These are phyloP conservation scores for Ischnus inquisitorius DNA, from an alignment of 2,888 invertebrate genomes.

Conservation along the genomic window DNA sequence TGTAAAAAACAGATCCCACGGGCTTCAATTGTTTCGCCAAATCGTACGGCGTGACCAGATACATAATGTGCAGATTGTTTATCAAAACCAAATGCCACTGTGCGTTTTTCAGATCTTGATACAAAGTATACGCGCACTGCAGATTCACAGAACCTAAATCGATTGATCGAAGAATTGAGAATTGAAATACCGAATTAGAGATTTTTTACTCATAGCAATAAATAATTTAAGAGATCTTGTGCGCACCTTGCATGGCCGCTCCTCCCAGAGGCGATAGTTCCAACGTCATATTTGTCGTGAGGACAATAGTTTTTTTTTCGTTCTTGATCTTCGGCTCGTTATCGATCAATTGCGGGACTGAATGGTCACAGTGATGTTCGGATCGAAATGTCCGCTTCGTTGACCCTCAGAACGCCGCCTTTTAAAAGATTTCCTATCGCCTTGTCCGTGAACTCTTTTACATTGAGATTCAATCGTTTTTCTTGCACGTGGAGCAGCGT, in stretches of 20 bases:
- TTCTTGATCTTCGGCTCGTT: slow-evolving; percentile 46
- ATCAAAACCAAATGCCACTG: slow-evolving; percentile 92
- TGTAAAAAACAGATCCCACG: slow-evolving; percentile 87
- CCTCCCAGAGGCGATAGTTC: slow-evolving; percentile 90
- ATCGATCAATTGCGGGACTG: slow-evolving; percentile 74
- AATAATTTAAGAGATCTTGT: not conserved
- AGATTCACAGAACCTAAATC: slow-evolving; percentile 92
- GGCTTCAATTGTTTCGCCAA: slow-evolving; percentile 87
- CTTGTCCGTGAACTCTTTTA: slow-evolving; percentile 85
- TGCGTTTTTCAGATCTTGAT: slow-evolving; percentile 91
- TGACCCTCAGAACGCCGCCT: slow-evolving; percentile 83
- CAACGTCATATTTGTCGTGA: slow-evolving; percentile 86
- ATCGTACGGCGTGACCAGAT: slow-evolving; percentile 94
- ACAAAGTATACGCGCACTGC: slow-evolving; percentile 89
- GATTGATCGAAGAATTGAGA: slow-evolving; percentile 55
- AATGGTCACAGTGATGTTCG: slow-evolving; percentile 79
- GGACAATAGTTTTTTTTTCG: slow-evolving; percentile 72
- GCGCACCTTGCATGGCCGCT: slow-evolving; percentile 93
- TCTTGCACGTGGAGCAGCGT: slow-evolving; percentile 90
- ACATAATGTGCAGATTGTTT: slow-evolving; percentile 94
- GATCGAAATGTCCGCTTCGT: slow-evolving; percentile 70
- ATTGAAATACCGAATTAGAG: too few species aligned
- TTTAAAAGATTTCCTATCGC: slow-evolving; percentile 85
- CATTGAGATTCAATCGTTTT: slow-evolving; percentile 83
- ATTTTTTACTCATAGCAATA: too few species aligned